Percentiles rank a stretch among this genome's conserved stretches.
These are phyloP conservation scores for Oreotrochilus melanogaster DNA, from an alignment of 2,113 vertebrate species.

Conservation along the genomic window DNA sequence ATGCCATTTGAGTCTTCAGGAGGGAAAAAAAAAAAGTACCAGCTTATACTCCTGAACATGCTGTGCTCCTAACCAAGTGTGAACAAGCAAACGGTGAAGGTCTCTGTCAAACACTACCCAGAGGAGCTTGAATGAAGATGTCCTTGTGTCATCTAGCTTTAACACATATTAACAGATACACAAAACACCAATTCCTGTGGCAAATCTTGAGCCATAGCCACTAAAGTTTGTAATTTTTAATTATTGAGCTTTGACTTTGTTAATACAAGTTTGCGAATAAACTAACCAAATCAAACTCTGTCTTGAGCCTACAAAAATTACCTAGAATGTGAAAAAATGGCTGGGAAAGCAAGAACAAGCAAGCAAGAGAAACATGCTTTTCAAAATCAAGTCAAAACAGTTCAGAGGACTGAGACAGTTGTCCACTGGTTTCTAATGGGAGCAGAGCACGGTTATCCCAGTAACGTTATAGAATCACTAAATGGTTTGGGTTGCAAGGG, in stretches of 20 bases:
- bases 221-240: neutral
- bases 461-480: neutral
- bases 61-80: neutral
- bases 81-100: neutral
- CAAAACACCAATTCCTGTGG: neutral
- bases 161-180: neutral
- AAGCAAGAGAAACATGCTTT: neutral
- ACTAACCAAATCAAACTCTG: neutral
- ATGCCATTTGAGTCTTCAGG: neutral
- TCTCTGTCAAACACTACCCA: neutral
- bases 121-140: neutral
- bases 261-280: neutral
- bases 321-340: rapidly evolving
- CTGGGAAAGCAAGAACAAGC: neutral
- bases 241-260: neutral
- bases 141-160: neutral
- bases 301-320: neutral
- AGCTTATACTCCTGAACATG: neutral
- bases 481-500: too few species aligned
- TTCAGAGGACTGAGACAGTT: neutral
- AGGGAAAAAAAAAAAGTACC: neutral
- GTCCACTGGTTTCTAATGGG: neutral
- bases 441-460: neutral
- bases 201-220: neutral
- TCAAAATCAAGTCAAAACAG: neutral